Base-by-base conservation (phyloP, 1,140 invertebrate species). In the Phymastichus coffea region DNA sequence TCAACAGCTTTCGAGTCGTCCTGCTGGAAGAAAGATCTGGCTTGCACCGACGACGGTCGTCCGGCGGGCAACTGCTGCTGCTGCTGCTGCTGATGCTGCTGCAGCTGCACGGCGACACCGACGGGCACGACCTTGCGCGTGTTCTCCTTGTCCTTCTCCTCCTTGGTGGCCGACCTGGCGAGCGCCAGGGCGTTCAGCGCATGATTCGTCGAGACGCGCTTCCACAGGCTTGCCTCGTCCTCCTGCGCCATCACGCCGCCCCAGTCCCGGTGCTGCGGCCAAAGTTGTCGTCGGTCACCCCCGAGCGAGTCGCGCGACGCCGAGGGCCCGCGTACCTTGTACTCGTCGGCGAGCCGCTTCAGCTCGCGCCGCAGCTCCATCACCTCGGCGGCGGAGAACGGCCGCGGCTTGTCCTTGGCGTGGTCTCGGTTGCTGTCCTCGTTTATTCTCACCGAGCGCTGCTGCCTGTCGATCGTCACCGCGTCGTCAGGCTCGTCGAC, bases 311-410 rank as follows among this genome's bases (percentile, higher is more conserved):
- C 28, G 6, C 28, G 28, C 6, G 28, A 30, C 6, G 28, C 28
- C n/a, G n/a, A 6, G 12, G 28, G 28, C 28, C 28, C 28, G 54
- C 62, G 80, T 83, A 93, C 91, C 87, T 93, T 93, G 79, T 95
- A 95, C 78, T 94, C 91, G 69, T 90, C 92, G 73, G 93, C 93
- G 76, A 94, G 91, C 77, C 92, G 92, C 68, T 92, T 86, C 64
- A 94, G 83, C 79, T 94, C 92, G 70, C 92, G 92, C 68, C 92
- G 86, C 63, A 94, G 83, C 80, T 94, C 92, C 70, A 93, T 84
- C 68, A 94, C 90, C 12, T 79, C 73, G 28, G 74, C 44, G 23
- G 70, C 75, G 15, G 73, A 73, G 64, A 77, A 77, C 46, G 74
- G 65, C 67, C 66, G 72, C 61, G 73, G 69, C 56, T 70, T 59